phyloP scores from a whole-genome alignment of 2,797 vertebrate species.

The Tokudaia muenninki region DNA sequence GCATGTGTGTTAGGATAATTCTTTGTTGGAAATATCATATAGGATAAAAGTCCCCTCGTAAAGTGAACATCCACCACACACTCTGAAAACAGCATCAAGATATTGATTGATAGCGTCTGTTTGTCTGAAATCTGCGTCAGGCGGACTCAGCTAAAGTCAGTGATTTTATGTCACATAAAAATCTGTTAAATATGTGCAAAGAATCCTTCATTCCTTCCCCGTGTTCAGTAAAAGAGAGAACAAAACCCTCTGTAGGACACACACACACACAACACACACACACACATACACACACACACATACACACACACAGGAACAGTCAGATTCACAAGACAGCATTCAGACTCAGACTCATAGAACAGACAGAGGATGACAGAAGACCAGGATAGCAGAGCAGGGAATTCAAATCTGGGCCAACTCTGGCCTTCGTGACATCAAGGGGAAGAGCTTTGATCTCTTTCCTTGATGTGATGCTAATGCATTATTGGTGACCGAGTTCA shows the following conservation, averaged over 20 bases:
- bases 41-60: neutral
- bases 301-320: neutral
- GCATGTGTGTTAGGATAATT: neutral
- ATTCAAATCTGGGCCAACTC: too few relatives aligned
- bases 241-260: neutral
- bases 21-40: neutral
- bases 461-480: neutral
- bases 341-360: too few relatives aligned
- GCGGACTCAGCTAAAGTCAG: neutral
- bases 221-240: neutral
- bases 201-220: neutral
- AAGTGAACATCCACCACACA: neutral
- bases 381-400: neutral
- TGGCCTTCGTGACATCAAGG: neutral
- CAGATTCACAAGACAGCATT: neutral
- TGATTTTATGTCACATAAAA: neutral
- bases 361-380: neutral
- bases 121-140: neutral
- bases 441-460: neutral
- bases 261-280: neutral
- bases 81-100: neutral
- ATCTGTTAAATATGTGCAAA: neutral
- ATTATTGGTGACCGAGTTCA: neutral
- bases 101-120: too few relatives aligned
- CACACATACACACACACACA: neutral